phyloP scores from a whole-genome alignment of 2,113 vertebrate species.

The Chelonoidis abingdonii region DNA sequence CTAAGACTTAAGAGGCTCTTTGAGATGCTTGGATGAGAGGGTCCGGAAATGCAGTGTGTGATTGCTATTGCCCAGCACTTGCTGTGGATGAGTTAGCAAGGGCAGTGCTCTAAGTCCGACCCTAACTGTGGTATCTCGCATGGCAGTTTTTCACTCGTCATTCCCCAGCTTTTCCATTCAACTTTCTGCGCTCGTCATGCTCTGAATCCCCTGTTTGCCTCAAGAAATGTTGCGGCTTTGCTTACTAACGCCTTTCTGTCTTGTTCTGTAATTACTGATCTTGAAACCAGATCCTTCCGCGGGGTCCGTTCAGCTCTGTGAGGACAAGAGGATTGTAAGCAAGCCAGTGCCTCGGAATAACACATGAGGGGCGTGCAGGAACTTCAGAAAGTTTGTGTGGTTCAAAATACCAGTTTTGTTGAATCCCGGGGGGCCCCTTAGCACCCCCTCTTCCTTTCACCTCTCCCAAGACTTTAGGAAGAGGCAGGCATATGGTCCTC shows the following conservation, averaged over 20 bases:
- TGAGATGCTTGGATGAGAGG: accelerated
- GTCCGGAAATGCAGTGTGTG: accelerated
- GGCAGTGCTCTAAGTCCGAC: not conserved
- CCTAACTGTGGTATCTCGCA: not conserved
- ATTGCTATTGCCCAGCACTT: not conserved
- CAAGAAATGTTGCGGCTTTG: not conserved
- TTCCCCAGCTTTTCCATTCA: constrained; percentile 17
- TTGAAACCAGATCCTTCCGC: constrained; percentile 55
- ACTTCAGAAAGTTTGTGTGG: not conserved
- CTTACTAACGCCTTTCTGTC: not conserved
- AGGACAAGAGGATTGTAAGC: constrained; percentile 12
- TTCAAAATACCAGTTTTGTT: not conserved
- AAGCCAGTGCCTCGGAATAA: not conserved
- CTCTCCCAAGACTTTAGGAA: not conserved
- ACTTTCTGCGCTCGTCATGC: not conserved
- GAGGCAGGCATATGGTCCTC: not conserved
- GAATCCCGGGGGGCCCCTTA: not conserved
- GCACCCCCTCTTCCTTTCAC: not conserved
- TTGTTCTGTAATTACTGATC: constrained; percentile 70
- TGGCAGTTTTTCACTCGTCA: not conserved
- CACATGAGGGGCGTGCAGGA: accelerated
- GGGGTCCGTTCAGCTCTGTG: not conserved
- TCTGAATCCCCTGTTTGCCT: not conserved
- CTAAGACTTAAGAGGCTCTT: not conserved
- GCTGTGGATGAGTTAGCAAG: not conserved